Percentiles rank a stretch among this genome's conserved stretches.
Evolutionary conservation across 2,797 vertebrate genomes (phyloP).

Genomic region (Melanotaenia pygmaea): DNA sequence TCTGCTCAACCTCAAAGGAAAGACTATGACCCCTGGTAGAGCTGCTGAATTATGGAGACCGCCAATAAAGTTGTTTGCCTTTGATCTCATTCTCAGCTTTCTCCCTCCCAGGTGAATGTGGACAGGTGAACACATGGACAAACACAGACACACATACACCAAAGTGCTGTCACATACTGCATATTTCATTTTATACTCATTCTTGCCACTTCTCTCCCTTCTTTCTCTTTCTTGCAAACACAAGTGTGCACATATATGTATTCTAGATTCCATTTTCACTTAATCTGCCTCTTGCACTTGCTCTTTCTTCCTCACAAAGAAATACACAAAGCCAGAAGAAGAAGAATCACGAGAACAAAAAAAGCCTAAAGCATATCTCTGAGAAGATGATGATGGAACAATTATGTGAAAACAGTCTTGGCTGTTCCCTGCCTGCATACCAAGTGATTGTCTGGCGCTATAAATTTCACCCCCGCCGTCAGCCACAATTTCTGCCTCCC

Average conservation of each 20-base stretch:
- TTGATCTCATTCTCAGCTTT: conserved; percentile 80
- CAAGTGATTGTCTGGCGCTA: conserved; percentile 55
- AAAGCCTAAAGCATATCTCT: conserved; percentile 52
- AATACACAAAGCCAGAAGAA: conserved; percentile 19
- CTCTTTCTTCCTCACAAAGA: conserved; percentile 23
- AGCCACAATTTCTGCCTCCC: conserved; percentile 50
- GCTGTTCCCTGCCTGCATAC: conserved; percentile 56
- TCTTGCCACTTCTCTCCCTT: conserved; percentile 18
- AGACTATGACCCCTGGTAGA: conserved; percentile 81
- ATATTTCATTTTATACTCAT: conserved; percentile 36
- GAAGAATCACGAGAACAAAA: conserved; percentile 10
- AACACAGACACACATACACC: conserved; percentile 21
- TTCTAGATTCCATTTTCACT: conserved; percentile 33
- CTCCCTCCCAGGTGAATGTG: conserved; percentile 68
- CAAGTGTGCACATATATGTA: conserved; percentile 37
- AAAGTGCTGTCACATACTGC: conserved; percentile 39
- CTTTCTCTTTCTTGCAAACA: conserved; percentile 29
- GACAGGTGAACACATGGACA: conserved; percentile 61
- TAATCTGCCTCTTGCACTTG: conserved; percentile 20
- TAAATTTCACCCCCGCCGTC: conserved; percentile 59
- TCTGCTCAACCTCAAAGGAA: conserved; percentile 81
- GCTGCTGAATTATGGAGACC: conserved; percentile 85
- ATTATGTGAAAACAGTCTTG: conserved; percentile 62
- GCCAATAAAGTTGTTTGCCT: conserved; percentile 85
- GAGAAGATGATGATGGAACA: conserved; percentile 66